Evolutionary conservation across 2,888 invertebrate genomes (phyloP), one percentile per base, ranked within the genome.

Genomic region (Lasioglossum figueresi): DNA sequence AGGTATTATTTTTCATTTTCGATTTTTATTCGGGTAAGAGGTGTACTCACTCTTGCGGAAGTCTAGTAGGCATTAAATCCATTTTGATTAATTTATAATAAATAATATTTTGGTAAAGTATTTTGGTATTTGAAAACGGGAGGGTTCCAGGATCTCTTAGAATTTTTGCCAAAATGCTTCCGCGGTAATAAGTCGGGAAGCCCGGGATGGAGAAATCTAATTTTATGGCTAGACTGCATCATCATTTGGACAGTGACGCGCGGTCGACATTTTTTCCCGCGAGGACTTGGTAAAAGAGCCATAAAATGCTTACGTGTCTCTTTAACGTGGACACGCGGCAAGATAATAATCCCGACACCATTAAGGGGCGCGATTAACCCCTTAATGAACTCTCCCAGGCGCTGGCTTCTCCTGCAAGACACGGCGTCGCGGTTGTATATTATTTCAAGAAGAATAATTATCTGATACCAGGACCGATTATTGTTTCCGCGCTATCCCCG

Each of bases 231-330:
- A 68, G 37, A 68, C 66, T 23, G 66, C 66, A 68, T 68, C 34
- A 68, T 19, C 34, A 23, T 68, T 68, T 37, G 34, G 37, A 34
- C 34, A 37, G 34, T 1, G 10, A 34, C 34, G 23, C 34, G 23
- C 23, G 23, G 66, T 34, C 34, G 34, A 31, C 16, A 19, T 37
- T 68, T 68, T 68, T 66, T 23, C 23, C 10, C 37, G 66, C 19
- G 23, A 68, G 66, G 66, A 68, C 66, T 34, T 37, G 34, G 34
- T 23, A 68, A 68, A 68, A 68, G 66, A 68, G 23, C 10, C 66
- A 37, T 68, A 68, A 68, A 68, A 68, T 68, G 66, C 34, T 68
- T 68, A 68, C 34, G 34, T 68, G 66, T 68, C 66, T 68, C 23
- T 68, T 68, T 14, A 31, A 34, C 37, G 34, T 37, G 34, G 66